Base-by-base conservation (phyloP, 2,113 vertebrate species). In the Oncorhynchus gorbuscha region DNA sequence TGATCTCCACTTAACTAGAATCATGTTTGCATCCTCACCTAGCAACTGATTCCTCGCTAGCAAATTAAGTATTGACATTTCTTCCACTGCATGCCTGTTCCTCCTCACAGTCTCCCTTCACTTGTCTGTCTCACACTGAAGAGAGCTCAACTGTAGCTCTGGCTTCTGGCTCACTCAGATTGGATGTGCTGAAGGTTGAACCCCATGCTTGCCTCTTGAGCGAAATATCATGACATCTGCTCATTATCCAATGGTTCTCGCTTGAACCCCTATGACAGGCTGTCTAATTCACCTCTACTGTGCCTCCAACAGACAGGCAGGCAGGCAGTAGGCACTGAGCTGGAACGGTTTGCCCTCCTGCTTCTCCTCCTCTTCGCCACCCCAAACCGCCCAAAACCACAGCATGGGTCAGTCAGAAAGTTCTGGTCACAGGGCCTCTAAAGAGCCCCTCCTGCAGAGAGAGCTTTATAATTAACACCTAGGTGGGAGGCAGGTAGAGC, bases 391-490 rank as follows among this genome's bases (percentile, higher is more conserved):
- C 30, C 61, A 8, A 79, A 81, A 81, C 22, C 4, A 1, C 28
- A 71, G 69, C 72, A 18, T 48, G 4, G 76, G 82, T 45, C 39
- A 45, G 39, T 79, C 72, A 58, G 71, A 81, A 84, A 86, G 30
- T 59, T 59, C 72, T 49, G 22, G 0, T 28, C 32, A 75, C 77
- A 75, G 69, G 39, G 39, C 39, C 9, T 11, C 9, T 45, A 59
- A 14, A 26, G 66, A 74, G 14, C n/a, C 32, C 30, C 68, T 45
- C 74, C 69, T 77, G 32, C 22, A 65, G 18, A 28, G 78, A 81
- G 82, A 77, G 76, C 77, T 59, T 76, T 86, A 89, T 90, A 94
- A 94, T 94, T 92, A 94, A 91, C 86, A 85, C 90, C 83, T 87
- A 84, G 88, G 85, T 88, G 78, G 92, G 89, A 85, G 89, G 85